phyloP scores from a whole-genome alignment of 2,888 invertebrate species.

The Minunthozetes semirufus region DNA sequence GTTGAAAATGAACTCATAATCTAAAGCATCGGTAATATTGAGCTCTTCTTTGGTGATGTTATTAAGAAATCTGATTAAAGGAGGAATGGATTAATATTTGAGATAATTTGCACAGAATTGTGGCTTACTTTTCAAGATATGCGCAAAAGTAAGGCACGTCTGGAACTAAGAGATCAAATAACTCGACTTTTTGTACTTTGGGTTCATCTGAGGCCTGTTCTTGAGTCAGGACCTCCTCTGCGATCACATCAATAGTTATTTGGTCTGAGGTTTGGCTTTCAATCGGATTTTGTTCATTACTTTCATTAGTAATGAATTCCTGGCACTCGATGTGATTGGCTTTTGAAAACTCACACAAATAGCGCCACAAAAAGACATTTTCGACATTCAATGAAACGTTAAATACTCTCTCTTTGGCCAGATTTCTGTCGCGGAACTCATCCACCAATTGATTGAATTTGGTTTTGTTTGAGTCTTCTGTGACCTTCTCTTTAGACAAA shows the following conservation, averaged over 20 bases:
- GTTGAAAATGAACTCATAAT: conserved; percentile 57
- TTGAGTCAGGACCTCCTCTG: no score
- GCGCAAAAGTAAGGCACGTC: conserved; percentile 29
- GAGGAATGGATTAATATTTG: no score
- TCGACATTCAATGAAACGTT: conserved; percentile 22
- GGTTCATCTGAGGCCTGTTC: background rate
- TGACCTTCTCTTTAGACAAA: background rate
- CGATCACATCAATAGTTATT: no score
- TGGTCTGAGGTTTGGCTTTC: no score
- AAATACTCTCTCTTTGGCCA: conserved; percentile 25
- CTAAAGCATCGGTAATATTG: conserved; percentile 48
- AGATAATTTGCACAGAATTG: no score
- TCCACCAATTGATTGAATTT: conserved; percentile 28
- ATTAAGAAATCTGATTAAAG: conserved; percentile 24
- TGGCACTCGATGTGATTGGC: conserved; percentile 10
- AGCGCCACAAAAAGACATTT: conserved; percentile 31
- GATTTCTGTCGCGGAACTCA: conserved; percentile 27
- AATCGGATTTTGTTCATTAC: no score
- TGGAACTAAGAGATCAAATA: conserved; percentile 26
- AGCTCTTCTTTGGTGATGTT: conserved; percentile 26
- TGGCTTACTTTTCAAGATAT: conserved; percentile 22
- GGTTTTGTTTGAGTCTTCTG: background rate
- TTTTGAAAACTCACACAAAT: conserved; percentile 28
- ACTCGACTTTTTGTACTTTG: conserved; percentile 3
- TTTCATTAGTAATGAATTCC: background rate